Conservation (phyloP, 2,888 invertebrate genomes). For the Spicauda simplicius region DNA sequence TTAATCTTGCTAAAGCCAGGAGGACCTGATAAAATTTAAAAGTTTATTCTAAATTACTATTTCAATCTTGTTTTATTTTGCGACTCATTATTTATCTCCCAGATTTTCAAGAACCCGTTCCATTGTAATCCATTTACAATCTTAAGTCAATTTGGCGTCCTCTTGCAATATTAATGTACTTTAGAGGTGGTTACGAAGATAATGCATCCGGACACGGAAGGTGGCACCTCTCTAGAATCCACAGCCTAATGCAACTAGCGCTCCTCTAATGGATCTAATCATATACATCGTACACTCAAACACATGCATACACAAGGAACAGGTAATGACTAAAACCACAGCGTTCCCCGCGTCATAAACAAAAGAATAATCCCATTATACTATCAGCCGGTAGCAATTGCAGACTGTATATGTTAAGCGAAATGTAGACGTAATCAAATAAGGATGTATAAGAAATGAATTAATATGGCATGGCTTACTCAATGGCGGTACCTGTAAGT, state of each 20-base stretch:
- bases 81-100: slow-evolving; percentile 3
- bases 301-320: slow-evolving; percentile 3
- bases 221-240: slow-evolving; percentile 31
- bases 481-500: no score
- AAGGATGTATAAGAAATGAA: not conserved
- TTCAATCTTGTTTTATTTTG: not conserved
- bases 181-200: slow-evolving; percentile 26
- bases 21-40: no score
- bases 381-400: not conserved
- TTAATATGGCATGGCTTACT: no score
- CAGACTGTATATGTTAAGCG: not conserved
- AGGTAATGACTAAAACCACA: slow-evolving; percentile 21
- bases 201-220: slow-evolving; percentile 34
- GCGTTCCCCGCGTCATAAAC: slow-evolving; percentile 7
- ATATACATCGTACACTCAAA: slow-evolving; percentile 19
- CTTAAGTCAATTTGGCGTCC: slow-evolving; percentile 28
- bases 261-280: slow-evolving; percentile 43
- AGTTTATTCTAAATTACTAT: no score
- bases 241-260: slow-evolving; percentile 43
- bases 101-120: slow-evolving; percentile 7
- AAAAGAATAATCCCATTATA: slow-evolving; percentile 9
- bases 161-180: slow-evolving; percentile 30
- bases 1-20: no score
- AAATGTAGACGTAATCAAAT: not conserved
- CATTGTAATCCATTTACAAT: slow-evolving; percentile 18